Evolutionary conservation across 2,888 invertebrate species (phyloP).

Genomic region (Cryptops parisi): DNA sequence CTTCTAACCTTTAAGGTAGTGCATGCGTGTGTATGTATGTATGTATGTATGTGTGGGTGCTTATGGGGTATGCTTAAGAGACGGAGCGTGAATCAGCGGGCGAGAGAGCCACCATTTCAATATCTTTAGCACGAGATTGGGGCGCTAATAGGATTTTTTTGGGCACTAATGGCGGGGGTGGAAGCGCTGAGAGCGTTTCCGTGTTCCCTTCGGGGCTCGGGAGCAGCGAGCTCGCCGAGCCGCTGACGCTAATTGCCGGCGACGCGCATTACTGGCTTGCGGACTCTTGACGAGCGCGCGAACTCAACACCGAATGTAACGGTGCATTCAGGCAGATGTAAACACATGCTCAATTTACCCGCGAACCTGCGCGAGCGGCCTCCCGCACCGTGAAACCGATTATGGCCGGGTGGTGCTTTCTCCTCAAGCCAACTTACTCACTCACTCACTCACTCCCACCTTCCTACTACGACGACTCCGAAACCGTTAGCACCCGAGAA

Average conservation of each 20-base stretch:
- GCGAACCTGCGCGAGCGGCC: background rate
- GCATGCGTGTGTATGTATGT: too few species aligned
- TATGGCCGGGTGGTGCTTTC: too few species aligned
- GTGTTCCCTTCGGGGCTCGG: slow-evolving; percentile 9
- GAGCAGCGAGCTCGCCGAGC: background rate
- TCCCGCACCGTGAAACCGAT: background rate
- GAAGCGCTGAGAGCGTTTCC: slow-evolving; percentile 10
- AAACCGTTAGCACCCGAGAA: too few species aligned
- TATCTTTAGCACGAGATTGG: too few species aligned
- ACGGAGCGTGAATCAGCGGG: too few species aligned
- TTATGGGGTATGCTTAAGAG: too few species aligned
- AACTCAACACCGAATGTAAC: background rate
- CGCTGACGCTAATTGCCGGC: slow-evolving; percentile 9
- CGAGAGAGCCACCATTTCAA: too few species aligned
- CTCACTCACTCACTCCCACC: too few species aligned
- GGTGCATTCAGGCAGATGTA: slow-evolving; percentile 4
- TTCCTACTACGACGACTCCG: too few species aligned
- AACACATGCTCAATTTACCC: slow-evolving; percentile 10
- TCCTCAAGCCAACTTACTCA: too few species aligned
- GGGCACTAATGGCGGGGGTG: background rate
- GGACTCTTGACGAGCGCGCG: background rate
- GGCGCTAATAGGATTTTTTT: background rate
- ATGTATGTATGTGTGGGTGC: too few species aligned
- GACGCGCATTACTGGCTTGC: slow-evolving; percentile 14
- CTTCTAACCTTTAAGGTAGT: too few species aligned